Conservation (phyloP, 2,113 vertebrate genomes). For the Pandion haliaetus region DNA sequence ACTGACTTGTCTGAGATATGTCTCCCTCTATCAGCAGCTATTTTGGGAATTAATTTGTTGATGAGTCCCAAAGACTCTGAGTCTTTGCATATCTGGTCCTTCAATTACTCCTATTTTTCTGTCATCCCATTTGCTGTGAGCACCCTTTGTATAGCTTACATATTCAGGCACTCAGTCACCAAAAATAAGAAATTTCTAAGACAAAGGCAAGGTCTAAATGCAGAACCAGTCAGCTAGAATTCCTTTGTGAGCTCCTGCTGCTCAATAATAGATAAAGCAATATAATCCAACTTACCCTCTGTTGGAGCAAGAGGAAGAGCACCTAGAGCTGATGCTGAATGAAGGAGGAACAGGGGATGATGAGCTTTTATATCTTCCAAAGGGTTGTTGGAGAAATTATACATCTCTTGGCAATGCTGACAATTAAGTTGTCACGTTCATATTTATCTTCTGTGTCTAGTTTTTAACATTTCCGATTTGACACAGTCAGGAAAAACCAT, state of each 20-base stretch:
- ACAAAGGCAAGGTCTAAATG: background rate
- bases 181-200: background rate
- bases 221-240: background rate
- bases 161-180: background rate
- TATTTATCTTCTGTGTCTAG: background rate
- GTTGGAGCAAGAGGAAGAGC: background rate
- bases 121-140: background rate
- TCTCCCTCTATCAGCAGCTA: background rate
- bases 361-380: background rate
- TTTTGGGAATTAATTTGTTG: background rate
- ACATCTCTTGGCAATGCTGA: background rate
- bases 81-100: background rate
- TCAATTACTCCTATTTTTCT: background rate
- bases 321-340: background rate
- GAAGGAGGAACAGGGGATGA: background rate
- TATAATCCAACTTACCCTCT: background rate
- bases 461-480: background rate
- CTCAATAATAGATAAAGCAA: background rate
- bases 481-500: background rate
- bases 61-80: background rate
- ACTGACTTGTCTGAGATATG: background rate
- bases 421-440: background rate
- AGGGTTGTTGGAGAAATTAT: background rate
- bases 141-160: fast-evolving
- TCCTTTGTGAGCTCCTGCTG: background rate